Conservation (phyloP, 1,140 invertebrate species). For the Drosophila lini region DNA sequence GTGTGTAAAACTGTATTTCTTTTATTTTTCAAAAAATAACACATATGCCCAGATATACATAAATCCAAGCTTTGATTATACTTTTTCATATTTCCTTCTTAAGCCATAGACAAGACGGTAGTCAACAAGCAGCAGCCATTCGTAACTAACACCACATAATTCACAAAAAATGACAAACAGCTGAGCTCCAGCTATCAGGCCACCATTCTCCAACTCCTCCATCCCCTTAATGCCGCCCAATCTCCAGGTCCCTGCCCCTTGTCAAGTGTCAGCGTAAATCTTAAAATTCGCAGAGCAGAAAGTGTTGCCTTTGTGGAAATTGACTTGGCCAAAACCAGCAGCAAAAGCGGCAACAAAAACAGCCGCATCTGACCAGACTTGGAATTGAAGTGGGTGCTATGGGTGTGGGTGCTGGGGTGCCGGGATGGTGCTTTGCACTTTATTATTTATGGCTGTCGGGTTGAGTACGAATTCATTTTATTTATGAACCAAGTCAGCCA, state of each 20-base stretch:
- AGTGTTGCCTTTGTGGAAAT: conserved; percentile 73
- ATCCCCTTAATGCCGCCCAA: too few relatives aligned
- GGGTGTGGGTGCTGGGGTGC: conserved; percentile 1
- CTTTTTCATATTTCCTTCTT: not conserved
- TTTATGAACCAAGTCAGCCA: conserved; percentile 78
- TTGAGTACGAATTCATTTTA: conserved; percentile 80
- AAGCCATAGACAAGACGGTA: conserved; percentile 42
- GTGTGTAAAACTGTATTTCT: too few relatives aligned
- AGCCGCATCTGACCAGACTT: conserved; percentile 43
- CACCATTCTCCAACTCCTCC: not conserved
- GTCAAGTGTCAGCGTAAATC: conserved; percentile 78
- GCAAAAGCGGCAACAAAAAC: conserved; percentile 26
- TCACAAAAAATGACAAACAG: conserved; percentile 67
- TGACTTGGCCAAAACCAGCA: conserved; percentile 58
- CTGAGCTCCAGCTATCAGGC: conserved; percentile 49
- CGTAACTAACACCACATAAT: conserved; percentile 64
- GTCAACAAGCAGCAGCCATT: conserved; percentile 40
- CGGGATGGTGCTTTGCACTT: conserved; percentile 59
- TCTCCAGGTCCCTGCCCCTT: conserved; percentile 20
- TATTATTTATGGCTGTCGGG: conserved; percentile 79
- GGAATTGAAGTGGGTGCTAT: conserved; percentile 36
- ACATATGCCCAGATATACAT: not conserved
- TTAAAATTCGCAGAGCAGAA: conserved; percentile 77
- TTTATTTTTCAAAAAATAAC: too few relatives aligned
- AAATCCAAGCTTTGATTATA: conserved; percentile 6